Evolutionary conservation across 2,888 invertebrate genomes (phyloP).

Genomic region (Lepidonotus clava): DNA sequence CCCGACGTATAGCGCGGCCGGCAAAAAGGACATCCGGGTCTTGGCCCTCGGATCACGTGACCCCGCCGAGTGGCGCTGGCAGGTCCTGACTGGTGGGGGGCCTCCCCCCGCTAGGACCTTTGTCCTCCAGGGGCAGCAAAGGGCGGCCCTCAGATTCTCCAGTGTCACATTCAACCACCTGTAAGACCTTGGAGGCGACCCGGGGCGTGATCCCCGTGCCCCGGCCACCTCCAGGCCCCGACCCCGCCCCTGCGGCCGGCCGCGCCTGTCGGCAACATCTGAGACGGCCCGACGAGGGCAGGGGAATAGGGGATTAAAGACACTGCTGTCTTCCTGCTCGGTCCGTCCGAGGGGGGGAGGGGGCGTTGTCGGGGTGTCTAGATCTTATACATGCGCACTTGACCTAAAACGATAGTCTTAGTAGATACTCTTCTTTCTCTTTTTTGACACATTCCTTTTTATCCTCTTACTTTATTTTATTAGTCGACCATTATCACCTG

Average conservation of each 20-base stretch:
- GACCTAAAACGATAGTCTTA: no score
- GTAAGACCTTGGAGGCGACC: not conserved
- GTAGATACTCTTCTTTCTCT: no score
- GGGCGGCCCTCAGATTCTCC: not conserved
- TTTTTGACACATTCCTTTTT: no score
- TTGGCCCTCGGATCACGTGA: conserved; percentile 20
- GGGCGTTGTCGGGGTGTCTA: no score
- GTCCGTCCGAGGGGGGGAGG: no score
- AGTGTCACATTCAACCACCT: conserved; percentile 48
- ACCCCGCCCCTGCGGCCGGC: not conserved
- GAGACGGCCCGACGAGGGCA: no score
- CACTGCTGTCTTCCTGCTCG: no score
- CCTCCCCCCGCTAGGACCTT: not conserved
- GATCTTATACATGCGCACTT: no score
- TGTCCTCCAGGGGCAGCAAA: conserved; percentile 12
- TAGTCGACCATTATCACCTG: no score
- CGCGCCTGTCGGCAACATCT: no score
- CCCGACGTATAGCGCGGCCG: not conserved
- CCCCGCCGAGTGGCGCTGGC: conserved; percentile 36
- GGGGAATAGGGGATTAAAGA: no score
- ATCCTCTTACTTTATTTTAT: no score
- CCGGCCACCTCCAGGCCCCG: not conserved
- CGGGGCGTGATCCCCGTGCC: conserved; percentile 13
- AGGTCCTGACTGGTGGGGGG: conserved; percentile 26
- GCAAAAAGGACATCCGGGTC: conserved; percentile 44